Conservation (phyloP, 1,140 invertebrate genomes). For the Diorhabda sublineata region DNA sequence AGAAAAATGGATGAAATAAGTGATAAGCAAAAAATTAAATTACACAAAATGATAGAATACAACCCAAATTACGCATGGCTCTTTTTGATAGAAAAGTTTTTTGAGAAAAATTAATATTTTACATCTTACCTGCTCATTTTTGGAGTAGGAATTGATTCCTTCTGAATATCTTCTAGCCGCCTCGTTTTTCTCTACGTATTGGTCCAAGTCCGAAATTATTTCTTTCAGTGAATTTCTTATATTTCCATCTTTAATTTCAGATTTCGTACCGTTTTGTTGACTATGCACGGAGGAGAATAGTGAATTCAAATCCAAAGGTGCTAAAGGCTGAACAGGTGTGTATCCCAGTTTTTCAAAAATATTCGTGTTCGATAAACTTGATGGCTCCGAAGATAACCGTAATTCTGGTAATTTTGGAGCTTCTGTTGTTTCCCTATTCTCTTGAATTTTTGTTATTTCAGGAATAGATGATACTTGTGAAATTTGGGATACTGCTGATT, state of each 20-base stretch:
- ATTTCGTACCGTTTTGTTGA: slow-evolving; percentile 18
- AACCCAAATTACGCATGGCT: no score
- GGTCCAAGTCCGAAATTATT: slow-evolving; percentile 59
- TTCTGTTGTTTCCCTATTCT: background rate
- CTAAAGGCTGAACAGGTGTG: slow-evolving; percentile 23
- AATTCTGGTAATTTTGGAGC: background rate
- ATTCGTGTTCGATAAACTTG: background rate
- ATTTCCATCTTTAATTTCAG: slow-evolving; percentile 53
- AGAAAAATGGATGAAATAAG: no score
- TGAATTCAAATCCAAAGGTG: slow-evolving; percentile 20
- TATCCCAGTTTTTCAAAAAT: slow-evolving; percentile 15
- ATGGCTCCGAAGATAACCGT: background rate
- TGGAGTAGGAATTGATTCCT: slow-evolving; percentile 2
- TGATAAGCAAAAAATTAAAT: no score
- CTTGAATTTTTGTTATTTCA: background rate
- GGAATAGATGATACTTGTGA: no score
- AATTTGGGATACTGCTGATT: no score
- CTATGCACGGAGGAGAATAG: slow-evolving; percentile 8
- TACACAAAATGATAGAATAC: no score
- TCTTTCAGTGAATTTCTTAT: slow-evolving; percentile 57
- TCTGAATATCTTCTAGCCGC: slow-evolving; percentile 30
- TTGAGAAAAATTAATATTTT: background rate
- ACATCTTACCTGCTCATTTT: slow-evolving; percentile 25
- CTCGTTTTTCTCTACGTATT: slow-evolving; percentile 49
- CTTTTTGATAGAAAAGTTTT: no score